Evolutionary conservation across 2,113 vertebrate genomes (phyloP), one percentile per base, ranked within the genome.

Genomic region (Carassius carassius): DNA sequence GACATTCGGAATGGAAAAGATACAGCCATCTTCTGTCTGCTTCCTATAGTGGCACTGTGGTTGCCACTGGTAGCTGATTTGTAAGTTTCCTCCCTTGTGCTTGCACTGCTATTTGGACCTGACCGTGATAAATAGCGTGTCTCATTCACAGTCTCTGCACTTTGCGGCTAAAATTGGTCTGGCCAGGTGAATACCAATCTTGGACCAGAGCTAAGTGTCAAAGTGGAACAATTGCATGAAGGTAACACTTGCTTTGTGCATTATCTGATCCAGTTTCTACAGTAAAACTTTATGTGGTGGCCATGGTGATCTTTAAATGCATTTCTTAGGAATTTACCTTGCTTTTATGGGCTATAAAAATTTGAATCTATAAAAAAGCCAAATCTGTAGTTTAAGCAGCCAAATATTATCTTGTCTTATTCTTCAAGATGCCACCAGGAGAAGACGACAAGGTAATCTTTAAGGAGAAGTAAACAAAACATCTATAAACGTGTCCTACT

Each of bases 391-490:
- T 37, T 3, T 17, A 70, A 37, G 67, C 65, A 70, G 17, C 17
- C 32, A 70, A 41, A 21, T 41, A 41, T 41, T 41, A 41, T 41
- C 41, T 41, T 37, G 37, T 37, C 6, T 37, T 37, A 37, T 37
- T 37, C 37, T 37, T 29, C 14, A 65, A 51, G 73, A 49, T 25
- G 6, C n/a, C 23, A 75, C 44, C 13, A 11, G 23, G 23, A 72
- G 21, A 82, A 35, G 23, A 82, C 56, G 80, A 82, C 12, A 12
- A 65, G 60, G 73, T 56, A n/a, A 49, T 58, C 73, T 76, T 76
- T 44, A 54, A 83, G 63, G 74, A 3, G 47, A 73, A 62, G 58
- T 49, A 86, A 88, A 78, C 81, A 82, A 82, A 25, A 77, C 72
- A 69, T 78, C 41, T 75, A 72, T 63, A 67, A 70, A 73, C n/a